Percentiles rank a stretch among this genome's conserved stretches.
Evolutionary conservation across 1,140 invertebrate species (phyloP).

Genomic region (Heliconius himera): DNA sequence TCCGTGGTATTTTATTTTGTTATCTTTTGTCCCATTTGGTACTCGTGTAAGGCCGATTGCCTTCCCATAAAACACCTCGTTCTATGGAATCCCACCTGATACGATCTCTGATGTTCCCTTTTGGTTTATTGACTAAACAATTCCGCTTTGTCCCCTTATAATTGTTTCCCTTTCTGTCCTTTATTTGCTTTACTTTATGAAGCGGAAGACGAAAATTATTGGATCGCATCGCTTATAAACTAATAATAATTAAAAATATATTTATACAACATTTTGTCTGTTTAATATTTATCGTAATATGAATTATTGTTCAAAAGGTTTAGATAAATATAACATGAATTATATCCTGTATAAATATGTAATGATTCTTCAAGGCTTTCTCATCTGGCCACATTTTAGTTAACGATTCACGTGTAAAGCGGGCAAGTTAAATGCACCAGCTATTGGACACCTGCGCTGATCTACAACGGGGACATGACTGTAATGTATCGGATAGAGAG

Average conservation of each 20-base stretch:
- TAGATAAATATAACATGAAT: not conserved
- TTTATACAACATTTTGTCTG: not conserved
- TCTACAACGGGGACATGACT: constrained; percentile 60
- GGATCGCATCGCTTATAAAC: constrained; percentile 30
- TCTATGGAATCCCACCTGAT: constrained; percentile 54
- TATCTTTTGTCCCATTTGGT: constrained; percentile 37
- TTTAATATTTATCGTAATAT: not conserved
- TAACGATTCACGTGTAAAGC: constrained; percentile 55
- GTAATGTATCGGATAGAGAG: constrained; percentile 51
- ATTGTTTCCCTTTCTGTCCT: constrained; percentile 56
- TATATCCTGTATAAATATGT: not conserved
- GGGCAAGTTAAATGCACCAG: constrained; percentile 50
- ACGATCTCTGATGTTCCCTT: constrained; percentile 49
- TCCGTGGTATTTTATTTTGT: constrained; percentile 41
- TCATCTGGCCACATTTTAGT: constrained; percentile 52
- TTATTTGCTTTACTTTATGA: constrained; percentile 55
- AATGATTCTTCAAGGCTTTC: not conserved
- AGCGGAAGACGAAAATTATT: constrained; percentile 43
- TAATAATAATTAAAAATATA: constrained; percentile 11
- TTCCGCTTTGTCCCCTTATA: constrained; percentile 54
- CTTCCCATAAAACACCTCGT: constrained; percentile 58
- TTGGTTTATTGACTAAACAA: constrained; percentile 58
- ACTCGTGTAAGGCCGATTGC: constrained; percentile 43
- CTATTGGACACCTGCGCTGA: constrained; percentile 58
- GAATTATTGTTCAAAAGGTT: not conserved